Conservation (phyloP, 2,113 vertebrate species). For the Prunella fulvescens region DNA sequence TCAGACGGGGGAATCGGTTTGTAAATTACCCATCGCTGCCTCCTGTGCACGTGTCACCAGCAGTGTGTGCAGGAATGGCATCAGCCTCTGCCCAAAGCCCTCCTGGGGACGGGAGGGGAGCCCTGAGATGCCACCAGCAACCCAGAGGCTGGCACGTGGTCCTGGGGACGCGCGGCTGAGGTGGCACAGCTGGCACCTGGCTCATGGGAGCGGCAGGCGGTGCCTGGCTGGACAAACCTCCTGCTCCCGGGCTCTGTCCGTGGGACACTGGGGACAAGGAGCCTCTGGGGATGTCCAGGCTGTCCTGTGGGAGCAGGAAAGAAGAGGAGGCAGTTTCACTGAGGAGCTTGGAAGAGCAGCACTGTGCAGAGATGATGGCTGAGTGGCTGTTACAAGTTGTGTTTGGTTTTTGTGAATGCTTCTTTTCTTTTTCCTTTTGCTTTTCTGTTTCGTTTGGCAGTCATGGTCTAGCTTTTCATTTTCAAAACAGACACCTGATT, state of each 20-base stretch:
- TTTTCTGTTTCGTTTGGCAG: background rate
- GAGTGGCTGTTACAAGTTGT: conserved; percentile 74
- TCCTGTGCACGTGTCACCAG: conserved; percentile 27
- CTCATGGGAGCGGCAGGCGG: conserved; percentile 26
- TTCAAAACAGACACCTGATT: background rate
- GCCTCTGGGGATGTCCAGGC: conserved; percentile 57
- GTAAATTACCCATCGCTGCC: conserved; percentile 48
- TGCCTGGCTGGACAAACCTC: background rate
- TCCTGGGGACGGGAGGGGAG: background rate
- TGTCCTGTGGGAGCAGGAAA: conserved; percentile 61
- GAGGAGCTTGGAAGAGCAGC: conserved; percentile 67
- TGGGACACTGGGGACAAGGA: background rate
- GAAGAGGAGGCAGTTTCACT: conserved; percentile 66
- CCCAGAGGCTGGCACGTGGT: conserved; percentile 49
- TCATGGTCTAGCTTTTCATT: background rate
- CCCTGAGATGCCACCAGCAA: conserved; percentile 15
- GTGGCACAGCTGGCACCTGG: background rate
- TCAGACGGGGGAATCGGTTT: conserved; percentile 58
- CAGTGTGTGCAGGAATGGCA: conserved; percentile 10
- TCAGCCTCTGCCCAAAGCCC: background rate
- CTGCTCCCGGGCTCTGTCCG: background rate
- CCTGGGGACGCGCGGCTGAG: conserved; percentile 58
- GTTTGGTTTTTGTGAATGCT: conserved; percentile 38
- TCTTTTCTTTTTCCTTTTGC: background rate
- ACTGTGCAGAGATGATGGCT: conserved; percentile 67